Conservation (phyloP, 2,888 invertebrate species). For the Antheraea assamensis region DNA sequence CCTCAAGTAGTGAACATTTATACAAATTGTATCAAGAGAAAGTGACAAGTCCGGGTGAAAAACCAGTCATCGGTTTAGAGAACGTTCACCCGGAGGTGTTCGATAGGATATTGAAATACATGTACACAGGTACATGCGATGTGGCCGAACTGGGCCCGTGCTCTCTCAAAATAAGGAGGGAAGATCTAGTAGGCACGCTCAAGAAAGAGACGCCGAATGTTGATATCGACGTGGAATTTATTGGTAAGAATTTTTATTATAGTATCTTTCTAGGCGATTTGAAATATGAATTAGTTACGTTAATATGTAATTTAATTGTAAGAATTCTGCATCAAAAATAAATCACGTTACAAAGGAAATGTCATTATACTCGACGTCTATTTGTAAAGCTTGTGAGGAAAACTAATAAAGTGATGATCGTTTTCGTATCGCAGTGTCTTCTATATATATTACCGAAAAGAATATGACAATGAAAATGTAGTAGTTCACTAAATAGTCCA, state of each 20-base stretch:
- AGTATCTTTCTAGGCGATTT: not conserved
- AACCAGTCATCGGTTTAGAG: conserved; percentile 71
- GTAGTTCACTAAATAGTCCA: too few species aligned
- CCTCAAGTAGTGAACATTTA: conserved; percentile 84
- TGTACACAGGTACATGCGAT: conserved; percentile 87
- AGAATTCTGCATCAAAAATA: too few species aligned
- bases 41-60: conserved; percentile 48
- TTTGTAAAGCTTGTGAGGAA: too few species aligned
- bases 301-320: too few species aligned
- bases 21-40: conserved; percentile 77
- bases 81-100: conserved; percentile 85
- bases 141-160: conserved; percentile 80
- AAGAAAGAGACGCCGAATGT: conserved; percentile 59
- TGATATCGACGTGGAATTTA: conserved; percentile 51
- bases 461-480: too few species aligned
- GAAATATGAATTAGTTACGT: too few species aligned
- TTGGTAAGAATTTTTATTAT: conserved; percentile 53
- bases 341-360: too few species aligned
- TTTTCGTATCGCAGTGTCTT: too few species aligned
- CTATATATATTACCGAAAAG: too few species aligned
- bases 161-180: conserved; percentile 68
- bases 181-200: conserved; percentile 53
- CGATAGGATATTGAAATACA: conserved; percentile 84
- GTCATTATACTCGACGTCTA: too few species aligned
- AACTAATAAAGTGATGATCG: too few species aligned